Evolutionary conservation across 2,113 vertebrate species (phyloP).

Genomic region (Cepphus grylle): DNA sequence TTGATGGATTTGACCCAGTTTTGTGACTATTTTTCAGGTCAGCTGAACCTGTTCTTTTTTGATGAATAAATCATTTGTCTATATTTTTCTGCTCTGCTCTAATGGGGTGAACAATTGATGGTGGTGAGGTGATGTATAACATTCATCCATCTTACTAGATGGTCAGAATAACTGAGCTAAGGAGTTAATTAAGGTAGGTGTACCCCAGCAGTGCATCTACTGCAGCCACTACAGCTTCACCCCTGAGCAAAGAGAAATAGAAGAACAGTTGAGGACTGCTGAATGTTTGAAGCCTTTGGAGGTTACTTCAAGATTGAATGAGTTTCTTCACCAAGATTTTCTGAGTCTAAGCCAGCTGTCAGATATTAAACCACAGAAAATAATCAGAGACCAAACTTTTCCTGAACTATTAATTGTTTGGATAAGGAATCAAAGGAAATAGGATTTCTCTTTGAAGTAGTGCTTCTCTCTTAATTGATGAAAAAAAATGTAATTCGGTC

Average conservation of each 20-base stretch:
- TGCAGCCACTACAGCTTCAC: background rate
- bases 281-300: background rate
- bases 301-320: background rate
- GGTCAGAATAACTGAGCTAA: background rate
- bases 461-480: background rate
- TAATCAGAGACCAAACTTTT: background rate
- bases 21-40: background rate
- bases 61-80: slow-evolving; percentile 13
- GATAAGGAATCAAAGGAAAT: background rate
- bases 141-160: slow-evolving; percentile 19
- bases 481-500: background rate
- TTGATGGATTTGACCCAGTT: slow-evolving; percentile 16
- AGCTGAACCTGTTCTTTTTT: slow-evolving; percentile 1
- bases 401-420: background rate
- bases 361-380: background rate
- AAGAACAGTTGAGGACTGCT: background rate
- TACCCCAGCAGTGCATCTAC: background rate
- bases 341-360: background rate
- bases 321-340: background rate
- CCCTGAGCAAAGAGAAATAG: background rate
- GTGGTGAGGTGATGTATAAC: background rate
- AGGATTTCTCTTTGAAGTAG: background rate
- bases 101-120: slow-evolving; percentile 11
- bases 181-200: background rate
- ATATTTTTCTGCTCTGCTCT: slow-evolving; percentile 9